phyloP scores from a whole-genome alignment of 1,140 invertebrate genomes.

The Hylaeus volcanicus region DNA sequence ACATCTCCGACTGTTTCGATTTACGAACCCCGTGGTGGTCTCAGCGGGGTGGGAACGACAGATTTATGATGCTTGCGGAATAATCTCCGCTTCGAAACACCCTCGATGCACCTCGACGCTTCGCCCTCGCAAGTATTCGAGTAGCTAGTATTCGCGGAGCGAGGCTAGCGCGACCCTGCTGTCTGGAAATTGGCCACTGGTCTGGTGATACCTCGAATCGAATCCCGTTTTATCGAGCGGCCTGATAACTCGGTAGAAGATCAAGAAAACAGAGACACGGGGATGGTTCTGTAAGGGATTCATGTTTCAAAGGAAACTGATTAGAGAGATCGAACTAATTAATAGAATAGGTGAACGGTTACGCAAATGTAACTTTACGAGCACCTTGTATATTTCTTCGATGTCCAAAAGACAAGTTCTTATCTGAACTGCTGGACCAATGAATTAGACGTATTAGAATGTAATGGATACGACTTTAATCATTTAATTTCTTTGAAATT shows the following conservation, averaged over 20 bases:
- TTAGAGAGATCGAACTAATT: too few relatives aligned
- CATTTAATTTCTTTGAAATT: too few relatives aligned
- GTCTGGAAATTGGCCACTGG: conserved; percentile 10
- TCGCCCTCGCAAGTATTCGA: neutral
- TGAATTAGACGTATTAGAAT: too few relatives aligned
- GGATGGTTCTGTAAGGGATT: too few relatives aligned
- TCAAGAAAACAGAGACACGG: too few relatives aligned
- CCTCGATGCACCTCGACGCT: neutral
- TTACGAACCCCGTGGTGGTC: neutral
- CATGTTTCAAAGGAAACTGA: too few relatives aligned
- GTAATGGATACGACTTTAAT: too few relatives aligned
- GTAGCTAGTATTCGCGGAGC: neutral
- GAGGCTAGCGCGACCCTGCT: neutral
- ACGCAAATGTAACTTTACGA: too few relatives aligned
- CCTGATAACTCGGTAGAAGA: neutral
- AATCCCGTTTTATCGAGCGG: conserved; percentile 9
- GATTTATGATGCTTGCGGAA: conserved; percentile 31
- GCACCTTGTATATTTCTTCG: too few relatives aligned
- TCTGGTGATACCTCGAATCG: neutral
- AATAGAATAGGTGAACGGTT: too few relatives aligned
- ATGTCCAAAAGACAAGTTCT: too few relatives aligned
- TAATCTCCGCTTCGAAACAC: neutral
- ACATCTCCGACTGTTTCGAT: neutral
- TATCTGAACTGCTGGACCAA: too few relatives aligned
- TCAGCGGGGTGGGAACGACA: conserved; percentile 1